Conservation (phyloP, 2,113 vertebrate species). For the Callocephalon fimbriatum region DNA sequence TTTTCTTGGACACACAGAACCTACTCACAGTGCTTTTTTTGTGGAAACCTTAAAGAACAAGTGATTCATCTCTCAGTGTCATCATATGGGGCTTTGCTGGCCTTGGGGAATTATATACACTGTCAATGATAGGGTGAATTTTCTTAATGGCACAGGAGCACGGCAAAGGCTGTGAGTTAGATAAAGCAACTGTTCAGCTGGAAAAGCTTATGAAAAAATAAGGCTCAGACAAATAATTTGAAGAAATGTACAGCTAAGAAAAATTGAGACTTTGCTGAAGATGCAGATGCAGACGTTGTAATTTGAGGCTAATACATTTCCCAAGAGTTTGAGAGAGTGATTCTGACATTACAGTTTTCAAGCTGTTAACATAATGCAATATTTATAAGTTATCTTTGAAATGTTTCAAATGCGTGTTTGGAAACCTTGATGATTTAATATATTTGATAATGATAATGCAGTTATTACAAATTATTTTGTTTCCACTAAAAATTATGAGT, state of each 20-base stretch:
- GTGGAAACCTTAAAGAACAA: not conserved
- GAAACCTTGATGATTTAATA: not conserved
- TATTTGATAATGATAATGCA: not conserved
- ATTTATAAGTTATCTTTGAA: slow-evolving; percentile 18
- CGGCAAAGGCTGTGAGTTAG: not conserved
- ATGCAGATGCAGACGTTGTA: not conserved
- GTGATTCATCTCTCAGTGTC: not conserved
- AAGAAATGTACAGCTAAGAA: not conserved
- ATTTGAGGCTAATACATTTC: slow-evolving; percentile 20
- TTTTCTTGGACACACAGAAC: not conserved
- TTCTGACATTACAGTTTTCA: not conserved
- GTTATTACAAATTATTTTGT: not conserved
- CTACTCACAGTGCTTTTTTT: not conserved
- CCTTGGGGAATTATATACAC: not conserved
- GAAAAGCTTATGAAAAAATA: not conserved
- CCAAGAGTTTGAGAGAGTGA: not conserved
- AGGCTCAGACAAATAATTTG: slow-evolving; percentile 18
- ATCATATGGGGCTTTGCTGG: not conserved
- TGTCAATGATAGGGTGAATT: not conserved
- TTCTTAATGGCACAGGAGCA: not conserved
- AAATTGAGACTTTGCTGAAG: not conserved
- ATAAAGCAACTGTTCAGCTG: not conserved
- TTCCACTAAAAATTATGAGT: not conserved
- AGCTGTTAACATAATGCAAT: not conserved
- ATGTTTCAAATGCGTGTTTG: not conserved